Conservation (phyloP, 2,888 invertebrate genomes). For the Oxycera nigricornis region DNA sequence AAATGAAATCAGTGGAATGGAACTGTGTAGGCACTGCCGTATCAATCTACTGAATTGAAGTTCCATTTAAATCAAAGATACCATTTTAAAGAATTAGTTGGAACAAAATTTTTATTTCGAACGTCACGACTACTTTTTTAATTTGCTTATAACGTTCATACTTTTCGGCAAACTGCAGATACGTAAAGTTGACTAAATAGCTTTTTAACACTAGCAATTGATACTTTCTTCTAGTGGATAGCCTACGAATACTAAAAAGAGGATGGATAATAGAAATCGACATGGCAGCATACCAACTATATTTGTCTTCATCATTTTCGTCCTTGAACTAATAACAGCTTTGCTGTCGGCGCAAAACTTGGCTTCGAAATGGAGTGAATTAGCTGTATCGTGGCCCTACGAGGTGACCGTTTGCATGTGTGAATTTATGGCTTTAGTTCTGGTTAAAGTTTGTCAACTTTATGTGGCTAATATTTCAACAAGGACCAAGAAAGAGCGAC, state of each 20-base stretch:
- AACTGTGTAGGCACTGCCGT: too few relatives aligned
- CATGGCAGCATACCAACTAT: neutral
- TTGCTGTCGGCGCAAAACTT: conserved; percentile 23
- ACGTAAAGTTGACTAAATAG: neutral
- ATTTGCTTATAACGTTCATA: neutral
- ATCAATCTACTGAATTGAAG: neutral
- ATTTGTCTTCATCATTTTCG: conserved; percentile 21
- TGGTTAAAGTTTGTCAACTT: conserved; percentile 31
- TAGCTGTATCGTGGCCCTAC: conserved; percentile 38
- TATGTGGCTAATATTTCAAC: conserved; percentile 9
- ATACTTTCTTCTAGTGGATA: neutral
- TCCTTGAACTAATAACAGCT: conserved; percentile 22
- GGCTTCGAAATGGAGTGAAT: conserved; percentile 8
- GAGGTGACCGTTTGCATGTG: conserved; percentile 34
- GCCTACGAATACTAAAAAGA: neutral
- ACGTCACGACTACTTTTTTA: neutral
- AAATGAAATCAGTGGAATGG: too few relatives aligned
- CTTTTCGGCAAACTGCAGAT: neutral
- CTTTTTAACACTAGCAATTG: neutral
- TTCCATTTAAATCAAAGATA: neutral
- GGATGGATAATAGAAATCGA: neutral
- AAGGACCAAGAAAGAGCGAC: neutral
- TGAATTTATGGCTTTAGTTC: neutral
- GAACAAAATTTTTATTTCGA: conserved; percentile 28
- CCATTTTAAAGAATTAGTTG: neutral